Evolutionary conservation across 2,888 invertebrate species (phyloP), one percentile per base, ranked within the genome.

Genomic region (Latrodectus hesperus): DNA sequence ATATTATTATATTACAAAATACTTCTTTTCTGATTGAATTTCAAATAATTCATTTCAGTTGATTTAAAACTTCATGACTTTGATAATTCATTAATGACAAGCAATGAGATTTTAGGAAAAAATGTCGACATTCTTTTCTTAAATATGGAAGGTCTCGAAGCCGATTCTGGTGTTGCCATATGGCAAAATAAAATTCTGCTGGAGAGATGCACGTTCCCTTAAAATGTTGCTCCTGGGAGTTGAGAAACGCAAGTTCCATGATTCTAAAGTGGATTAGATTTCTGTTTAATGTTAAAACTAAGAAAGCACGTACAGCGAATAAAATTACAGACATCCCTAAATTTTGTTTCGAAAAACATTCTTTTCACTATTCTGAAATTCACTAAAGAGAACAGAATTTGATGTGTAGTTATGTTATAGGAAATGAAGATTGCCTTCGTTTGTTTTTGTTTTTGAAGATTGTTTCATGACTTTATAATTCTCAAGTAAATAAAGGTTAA

Each of bases 201-300:
- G 14, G 74, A n/a, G 12, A 49, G 51, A 52, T 79, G 70, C 85
- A 85, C 85, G 85, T 85, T 74, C 70, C 51, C 67, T 60, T 79
- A 70, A 70, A 85, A 85, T 85, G 85, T 79, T 79, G 70, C 85
- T n/a, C 85, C 1, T 5, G 85, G 85, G 85, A 80, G 12, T 52
- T 51, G 22, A 49, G 64, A 71, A 77, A 76, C 84, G 65, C 55
- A 76, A 60, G 84, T 60, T 79, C 79, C 10, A 11, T 78, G 84
- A 76, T 77, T 78, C 85, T 68, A 85, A 85, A 85, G 85, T 85
- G 85, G 85, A 85, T 85, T 85, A 85, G 70, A 80, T 85, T 80
- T 85, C 85, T 85, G 79, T 85, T 79, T 85, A 85, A 78, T 75
- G 79, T 85, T 85, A 75, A 85, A 85, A 85, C 79, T 85, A 80